Conservation (phyloP, 2,888 invertebrate species). For the Stramonita haemastoma region DNA sequence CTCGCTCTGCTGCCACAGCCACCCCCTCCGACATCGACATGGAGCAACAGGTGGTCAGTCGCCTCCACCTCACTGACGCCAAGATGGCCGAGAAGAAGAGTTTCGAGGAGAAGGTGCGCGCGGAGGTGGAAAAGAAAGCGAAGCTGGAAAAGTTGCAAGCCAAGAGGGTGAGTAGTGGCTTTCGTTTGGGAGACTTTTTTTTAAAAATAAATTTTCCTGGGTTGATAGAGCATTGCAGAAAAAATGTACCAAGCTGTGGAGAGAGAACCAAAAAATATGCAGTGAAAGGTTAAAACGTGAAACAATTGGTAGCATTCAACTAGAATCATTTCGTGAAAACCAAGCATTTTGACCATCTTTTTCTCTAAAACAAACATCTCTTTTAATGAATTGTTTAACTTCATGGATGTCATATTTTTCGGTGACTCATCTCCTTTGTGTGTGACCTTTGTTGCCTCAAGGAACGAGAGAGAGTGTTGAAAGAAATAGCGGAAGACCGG, state of each 20-base stretch:
- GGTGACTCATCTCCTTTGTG: not conserved
- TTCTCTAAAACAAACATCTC: no score
- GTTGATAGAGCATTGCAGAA: no score
- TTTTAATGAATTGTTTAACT: no score
- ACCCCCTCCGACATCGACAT: slow-evolving; percentile 49
- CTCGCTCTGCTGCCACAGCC: not conserved
- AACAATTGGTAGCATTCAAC: no score
- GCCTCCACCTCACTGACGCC: slow-evolving; percentile 65
- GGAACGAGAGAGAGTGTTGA: slow-evolving; percentile 69
- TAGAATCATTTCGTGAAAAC: no score
- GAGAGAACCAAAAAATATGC: no score
- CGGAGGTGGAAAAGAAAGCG: slow-evolving; percentile 61
- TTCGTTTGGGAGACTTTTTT: not conserved
- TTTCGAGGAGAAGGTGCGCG: slow-evolving; percentile 68
- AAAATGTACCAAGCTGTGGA: no score
- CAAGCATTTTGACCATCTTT: no score
- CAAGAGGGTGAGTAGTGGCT: slow-evolving; percentile 22
- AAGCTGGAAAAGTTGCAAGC: slow-evolving; percentile 37
- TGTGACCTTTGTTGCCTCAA: slow-evolving; percentile 45
- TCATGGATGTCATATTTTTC: no score
- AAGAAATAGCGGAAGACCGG: slow-evolving; percentile 72
- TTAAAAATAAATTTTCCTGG: no score
- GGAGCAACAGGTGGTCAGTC: slow-evolving; percentile 63
- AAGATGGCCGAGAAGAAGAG: slow-evolving; percentile 66
- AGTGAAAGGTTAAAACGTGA: no score